Conservation (phyloP, 2,113 vertebrate species). For the Colaptes auratus region DNA sequence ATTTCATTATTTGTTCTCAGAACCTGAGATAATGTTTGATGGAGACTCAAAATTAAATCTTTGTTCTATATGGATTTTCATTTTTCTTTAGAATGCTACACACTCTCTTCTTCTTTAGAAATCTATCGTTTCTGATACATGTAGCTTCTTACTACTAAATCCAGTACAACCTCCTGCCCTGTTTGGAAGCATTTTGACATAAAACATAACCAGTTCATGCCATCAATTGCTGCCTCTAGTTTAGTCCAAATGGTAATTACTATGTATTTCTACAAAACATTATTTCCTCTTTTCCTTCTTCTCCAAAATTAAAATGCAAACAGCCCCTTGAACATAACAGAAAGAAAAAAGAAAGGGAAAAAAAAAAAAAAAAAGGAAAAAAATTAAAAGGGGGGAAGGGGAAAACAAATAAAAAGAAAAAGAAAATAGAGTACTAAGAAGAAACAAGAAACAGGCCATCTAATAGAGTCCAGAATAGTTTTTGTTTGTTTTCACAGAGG, state of each 20-base stretch:
- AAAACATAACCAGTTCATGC: not conserved
- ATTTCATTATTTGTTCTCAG: not conserved
- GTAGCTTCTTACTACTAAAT: not conserved
- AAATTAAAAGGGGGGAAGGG: no score
- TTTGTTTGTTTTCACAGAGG: not conserved
- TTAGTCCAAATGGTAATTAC: not conserved
- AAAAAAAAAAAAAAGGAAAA: no score
- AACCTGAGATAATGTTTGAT: not conserved
- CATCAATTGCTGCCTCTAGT: not conserved
- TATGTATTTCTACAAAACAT: not conserved
- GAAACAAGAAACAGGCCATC: not conserved
- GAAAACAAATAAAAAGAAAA: not conserved
- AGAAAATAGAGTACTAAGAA: not conserved
- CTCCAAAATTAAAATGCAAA: constrained; percentile 13
- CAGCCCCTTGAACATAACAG: not conserved
- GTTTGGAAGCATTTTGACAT: constrained; percentile 32
- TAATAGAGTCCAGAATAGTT: not conserved
- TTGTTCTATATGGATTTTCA: not conserved
- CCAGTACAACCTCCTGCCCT: constrained; percentile 23
- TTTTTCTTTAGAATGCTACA: not conserved
- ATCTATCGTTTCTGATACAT: not conserved
- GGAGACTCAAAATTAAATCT: not conserved
- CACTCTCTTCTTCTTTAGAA: not conserved
- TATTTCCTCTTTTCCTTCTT: not conserved
- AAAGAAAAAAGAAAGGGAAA: not conserved